A percentile compares a stretch with the other conserved stretches of the same genome.
Conservation (phyloP, 2,113 vertebrate genomes). For the Triplophysa siluroides region DNA sequence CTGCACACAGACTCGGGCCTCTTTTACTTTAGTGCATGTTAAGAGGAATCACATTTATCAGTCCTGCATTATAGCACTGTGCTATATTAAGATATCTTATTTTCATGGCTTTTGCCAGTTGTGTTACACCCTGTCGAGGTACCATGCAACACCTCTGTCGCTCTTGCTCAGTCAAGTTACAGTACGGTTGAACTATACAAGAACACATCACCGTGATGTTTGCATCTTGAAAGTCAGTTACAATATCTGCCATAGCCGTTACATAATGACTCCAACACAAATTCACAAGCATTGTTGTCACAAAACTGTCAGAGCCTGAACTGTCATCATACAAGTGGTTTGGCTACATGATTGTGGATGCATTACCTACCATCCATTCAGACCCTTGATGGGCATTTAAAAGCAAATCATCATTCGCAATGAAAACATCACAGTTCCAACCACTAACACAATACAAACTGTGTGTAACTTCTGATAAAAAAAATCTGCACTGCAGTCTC, state of each 20-base stretch:
- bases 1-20: neutral
- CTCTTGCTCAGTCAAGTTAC: no score
- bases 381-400: conserved; percentile 3
- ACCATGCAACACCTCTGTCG: no score
- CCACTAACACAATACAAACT: neutral
- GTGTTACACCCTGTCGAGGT: no score
- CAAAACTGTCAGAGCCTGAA: conserved; percentile 9
- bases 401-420: neutral
- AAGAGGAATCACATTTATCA: no score
- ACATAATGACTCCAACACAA: neutral
- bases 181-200: no score
- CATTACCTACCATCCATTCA: conserved; percentile 4
- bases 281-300: neutral
- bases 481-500: neutral
- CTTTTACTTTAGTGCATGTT: neutral
- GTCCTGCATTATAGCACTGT: no score
- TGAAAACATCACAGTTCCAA: neutral
- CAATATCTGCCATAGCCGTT: no score
- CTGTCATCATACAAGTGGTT: neutral
- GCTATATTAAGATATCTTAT: no score
- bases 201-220: no score
- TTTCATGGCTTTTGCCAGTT: no score
- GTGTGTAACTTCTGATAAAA: no score
- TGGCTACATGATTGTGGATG: neutral
- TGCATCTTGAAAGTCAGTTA: no score